These are phyloP conservation scores for Equus quagga DNA, from an alignment of 2,113 vertebrate species.

Conservation along the genomic window DNA sequence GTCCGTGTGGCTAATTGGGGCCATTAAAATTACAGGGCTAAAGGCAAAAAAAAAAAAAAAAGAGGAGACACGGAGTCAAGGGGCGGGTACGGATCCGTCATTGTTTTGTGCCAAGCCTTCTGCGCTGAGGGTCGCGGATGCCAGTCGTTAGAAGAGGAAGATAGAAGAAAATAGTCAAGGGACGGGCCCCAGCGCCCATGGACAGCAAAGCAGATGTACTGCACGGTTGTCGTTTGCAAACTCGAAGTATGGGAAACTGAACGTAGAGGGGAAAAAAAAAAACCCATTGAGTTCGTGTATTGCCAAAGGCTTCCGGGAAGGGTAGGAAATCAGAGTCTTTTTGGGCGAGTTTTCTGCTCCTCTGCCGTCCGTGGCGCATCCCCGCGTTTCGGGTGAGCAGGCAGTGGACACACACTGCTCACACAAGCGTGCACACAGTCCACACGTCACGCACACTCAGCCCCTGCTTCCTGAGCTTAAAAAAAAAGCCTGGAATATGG, in stretches of 20 bases:
- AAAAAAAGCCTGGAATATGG: not conserved
- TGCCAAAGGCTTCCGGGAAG: not conserved
- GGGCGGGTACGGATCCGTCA: not conserved
- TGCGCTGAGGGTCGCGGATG: not conserved
- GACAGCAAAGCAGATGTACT: not conserved
- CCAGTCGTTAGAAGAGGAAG: slow-evolving; percentile 3
- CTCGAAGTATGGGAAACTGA: not conserved
- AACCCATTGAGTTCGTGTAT: not conserved
- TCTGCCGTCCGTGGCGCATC: fast-evolving
- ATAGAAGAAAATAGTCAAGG: not conserved
- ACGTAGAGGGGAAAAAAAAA: not conserved
- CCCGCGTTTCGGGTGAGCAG: not conserved
- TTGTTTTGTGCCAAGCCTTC: not conserved
- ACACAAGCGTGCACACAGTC: not conserved
- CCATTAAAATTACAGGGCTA: slow-evolving; percentile 81
- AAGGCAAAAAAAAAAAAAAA: not conserved
- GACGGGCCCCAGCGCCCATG: not conserved
- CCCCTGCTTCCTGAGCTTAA: not conserved
- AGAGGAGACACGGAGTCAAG: slow-evolving; percentile 25
- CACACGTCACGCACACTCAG: not conserved
- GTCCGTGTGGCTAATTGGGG: slow-evolving; percentile 84
- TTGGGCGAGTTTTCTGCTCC: not conserved
- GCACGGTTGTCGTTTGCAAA: slow-evolving; percentile 17
- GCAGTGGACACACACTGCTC: not conserved
- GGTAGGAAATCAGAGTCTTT: not conserved